Percentiles rank a stretch among this genome's conserved stretches.
phyloP scores from a whole-genome alignment of 2,113 vertebrate species.

The Gymnocephalus cernua region DNA sequence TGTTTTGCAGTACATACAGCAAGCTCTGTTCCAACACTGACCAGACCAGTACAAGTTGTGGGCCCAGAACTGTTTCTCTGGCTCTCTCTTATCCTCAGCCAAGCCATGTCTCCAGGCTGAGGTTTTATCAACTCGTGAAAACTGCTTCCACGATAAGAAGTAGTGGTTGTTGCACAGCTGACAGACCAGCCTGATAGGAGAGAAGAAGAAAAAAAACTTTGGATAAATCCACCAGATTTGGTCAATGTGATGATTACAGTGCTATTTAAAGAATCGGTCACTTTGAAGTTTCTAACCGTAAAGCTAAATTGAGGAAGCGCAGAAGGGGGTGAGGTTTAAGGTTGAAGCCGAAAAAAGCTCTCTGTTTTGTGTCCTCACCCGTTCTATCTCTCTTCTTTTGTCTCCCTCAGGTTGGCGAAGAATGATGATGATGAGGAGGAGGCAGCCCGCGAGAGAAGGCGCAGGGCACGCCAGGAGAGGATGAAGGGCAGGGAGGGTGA shows the following conservation, averaged over 20 bases:
- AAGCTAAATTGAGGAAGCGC: conserved; percentile 41
- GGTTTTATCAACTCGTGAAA: conserved; percentile 73
- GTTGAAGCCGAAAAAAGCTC: not conserved
- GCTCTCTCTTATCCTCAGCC: conserved; percentile 62
- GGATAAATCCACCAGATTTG: conserved; percentile 58
- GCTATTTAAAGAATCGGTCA: conserved; percentile 58
- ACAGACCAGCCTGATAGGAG: conserved; percentile 71
- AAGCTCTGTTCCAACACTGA: conserved; percentile 23
- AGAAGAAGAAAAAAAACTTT: not conserved
- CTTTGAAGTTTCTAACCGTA: conserved; percentile 62
- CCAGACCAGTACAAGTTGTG: conserved; percentile 33
- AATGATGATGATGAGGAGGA: conserved; percentile 96
- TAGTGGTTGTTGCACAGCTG: conserved; percentile 70
- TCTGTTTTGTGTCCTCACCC: conserved; percentile 26
- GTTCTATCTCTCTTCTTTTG: conserved; percentile 3
- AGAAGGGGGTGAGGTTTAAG: conserved; percentile 13
- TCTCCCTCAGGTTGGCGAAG: conserved; percentile 84
- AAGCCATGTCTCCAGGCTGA: conserved; percentile 56
- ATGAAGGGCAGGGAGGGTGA: conserved; percentile 86
- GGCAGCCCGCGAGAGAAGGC: conserved; percentile 93
- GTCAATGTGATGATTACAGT: conserved; percentile 64
- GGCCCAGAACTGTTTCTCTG: conserved; percentile 30
- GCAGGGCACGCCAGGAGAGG: conserved; percentile 94
- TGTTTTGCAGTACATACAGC: conserved; percentile 18
- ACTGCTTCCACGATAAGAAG: conserved; percentile 73